Evolutionary conservation across 2,888 invertebrate genomes (phyloP), one percentile per base, ranked within the genome.

Genomic region (Artemia sinica): DNA sequence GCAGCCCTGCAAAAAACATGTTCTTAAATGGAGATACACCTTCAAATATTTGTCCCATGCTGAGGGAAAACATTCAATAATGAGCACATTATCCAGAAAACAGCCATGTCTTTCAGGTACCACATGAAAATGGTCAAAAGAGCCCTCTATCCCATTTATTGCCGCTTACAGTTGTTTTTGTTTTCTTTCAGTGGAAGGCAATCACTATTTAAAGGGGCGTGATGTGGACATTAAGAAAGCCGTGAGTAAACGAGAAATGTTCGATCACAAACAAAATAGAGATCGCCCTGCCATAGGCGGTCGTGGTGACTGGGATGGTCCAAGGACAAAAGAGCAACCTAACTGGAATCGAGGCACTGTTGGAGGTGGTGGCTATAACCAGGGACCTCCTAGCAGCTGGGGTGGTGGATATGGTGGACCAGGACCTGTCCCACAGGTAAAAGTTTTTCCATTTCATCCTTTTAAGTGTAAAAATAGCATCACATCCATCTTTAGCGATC

Each of bases 191-290:
- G 86, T 88, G 74, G 86, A 89, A 77, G 84, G 86, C 72, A 85
- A 85, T 74, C 92, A 93, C 77, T 85, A 85, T 73, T 84, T 94
- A 52, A 87, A 89, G 73, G 90, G 89, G 3, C 87, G 89, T 75
- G 84, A 85, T 71, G 83, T 93, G 13, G 93, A 94, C 76, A 93
- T 93, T 0, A 94, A 94, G 77, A 94, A 94, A 78, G 94, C 94
- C 0, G 76, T 93, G 51, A 88, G 91, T 14, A 91, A 90, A 78
- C 86, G 88, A 49, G 91, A 91, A 77, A 89, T 91, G 84, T 86
- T 85, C 49, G 69, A 50, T 63, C 65, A 63, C 18, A 12, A 66
- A 67, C 28, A 51, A 14, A 71, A 52, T 28, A 49, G 50, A n/a
- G 58, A 65, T 28, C 50, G 68, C 11, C 41, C 41, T 41, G 13